These are phyloP conservation scores for Nowickia ferox DNA, from an alignment of 2,888 invertebrate genomes.

Conservation along the genomic window DNA sequence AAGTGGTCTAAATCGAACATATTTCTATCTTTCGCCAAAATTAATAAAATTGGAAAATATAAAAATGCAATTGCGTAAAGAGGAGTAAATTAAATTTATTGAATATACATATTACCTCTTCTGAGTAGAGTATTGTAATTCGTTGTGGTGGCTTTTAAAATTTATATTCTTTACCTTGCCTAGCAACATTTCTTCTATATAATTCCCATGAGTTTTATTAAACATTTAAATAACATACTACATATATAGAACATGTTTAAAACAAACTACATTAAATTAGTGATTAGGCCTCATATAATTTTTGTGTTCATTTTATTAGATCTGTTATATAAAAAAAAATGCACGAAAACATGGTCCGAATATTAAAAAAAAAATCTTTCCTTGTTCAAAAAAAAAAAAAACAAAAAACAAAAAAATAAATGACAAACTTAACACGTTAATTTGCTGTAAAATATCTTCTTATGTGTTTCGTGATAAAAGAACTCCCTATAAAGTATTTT, in stretches of 20 bases:
- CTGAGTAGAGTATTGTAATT: neutral
- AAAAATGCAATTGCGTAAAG: no score
- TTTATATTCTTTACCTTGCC: neutral
- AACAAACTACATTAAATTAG: slow-evolving; percentile 32
- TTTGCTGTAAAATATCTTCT: neutral
- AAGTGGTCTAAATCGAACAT: no score
- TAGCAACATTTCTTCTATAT: neutral
- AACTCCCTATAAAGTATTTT: neutral
- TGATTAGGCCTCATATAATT: slow-evolving; percentile 33
- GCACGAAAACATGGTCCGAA: neutral
- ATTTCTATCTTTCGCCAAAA: no score
- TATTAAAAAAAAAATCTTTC: no score
- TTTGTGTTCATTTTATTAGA: neutral
- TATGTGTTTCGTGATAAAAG: slow-evolving; percentile 9
- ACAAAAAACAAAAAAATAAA: neutral
- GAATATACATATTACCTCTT: neutral
- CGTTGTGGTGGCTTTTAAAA: neutral
- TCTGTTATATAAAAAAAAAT: neutral
- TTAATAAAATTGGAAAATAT: no score
- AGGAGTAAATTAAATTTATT: no score
- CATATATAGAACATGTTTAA: slow-evolving; percentile 19
- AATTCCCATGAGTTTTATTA: slow-evolving; percentile 15
- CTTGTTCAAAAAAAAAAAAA: no score
- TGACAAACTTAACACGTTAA: neutral
- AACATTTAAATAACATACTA: neutral